These are phyloP conservation scores for Paragorgia papillata DNA, from an alignment of 92 coral and sea anemone species.

Conservation along the genomic window DNA sequence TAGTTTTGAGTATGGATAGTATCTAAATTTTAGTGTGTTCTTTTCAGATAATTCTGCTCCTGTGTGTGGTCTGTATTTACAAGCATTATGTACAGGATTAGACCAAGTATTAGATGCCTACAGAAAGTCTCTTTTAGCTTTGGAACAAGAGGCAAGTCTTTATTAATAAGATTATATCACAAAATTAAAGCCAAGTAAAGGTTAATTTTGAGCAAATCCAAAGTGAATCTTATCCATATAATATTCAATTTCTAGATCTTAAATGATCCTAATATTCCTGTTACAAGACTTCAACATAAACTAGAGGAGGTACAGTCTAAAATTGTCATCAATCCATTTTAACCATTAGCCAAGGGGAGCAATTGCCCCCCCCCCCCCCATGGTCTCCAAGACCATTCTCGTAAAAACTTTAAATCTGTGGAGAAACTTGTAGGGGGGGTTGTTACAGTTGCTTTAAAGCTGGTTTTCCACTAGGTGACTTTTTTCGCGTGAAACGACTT, in stretches of 20 bases:
- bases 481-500: too few relatives aligned
- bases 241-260: conserved; percentile 58
- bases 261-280: conserved; percentile 79
- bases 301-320: conserved; percentile 71
- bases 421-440: too few relatives aligned
- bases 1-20: too few relatives aligned
- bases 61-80: conserved; percentile 80
- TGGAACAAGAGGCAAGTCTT: conserved; percentile 73
- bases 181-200: too few relatives aligned
- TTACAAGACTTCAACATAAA: conserved; percentile 82
- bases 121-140: conserved; percentile 65
- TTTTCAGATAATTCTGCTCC: conserved; percentile 12
- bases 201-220: not conserved
- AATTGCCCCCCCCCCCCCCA: too few relatives aligned
- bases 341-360: too few relatives aligned
- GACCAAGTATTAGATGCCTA: conserved; percentile 85
- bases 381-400: too few relatives aligned
- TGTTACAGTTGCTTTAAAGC: too few relatives aligned
- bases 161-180: too few relatives aligned
- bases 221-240: not conserved
- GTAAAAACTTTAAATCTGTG: too few relatives aligned
- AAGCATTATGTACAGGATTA: conserved; percentile 92
- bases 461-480: too few relatives aligned
- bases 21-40: not conserved
- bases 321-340: too few relatives aligned